Percentiles rank a stretch among this genome's conserved stretches.
These are phyloP conservation scores for Otus sunia DNA, from an alignment of 2,113 vertebrate species.

Conservation along the genomic window DNA sequence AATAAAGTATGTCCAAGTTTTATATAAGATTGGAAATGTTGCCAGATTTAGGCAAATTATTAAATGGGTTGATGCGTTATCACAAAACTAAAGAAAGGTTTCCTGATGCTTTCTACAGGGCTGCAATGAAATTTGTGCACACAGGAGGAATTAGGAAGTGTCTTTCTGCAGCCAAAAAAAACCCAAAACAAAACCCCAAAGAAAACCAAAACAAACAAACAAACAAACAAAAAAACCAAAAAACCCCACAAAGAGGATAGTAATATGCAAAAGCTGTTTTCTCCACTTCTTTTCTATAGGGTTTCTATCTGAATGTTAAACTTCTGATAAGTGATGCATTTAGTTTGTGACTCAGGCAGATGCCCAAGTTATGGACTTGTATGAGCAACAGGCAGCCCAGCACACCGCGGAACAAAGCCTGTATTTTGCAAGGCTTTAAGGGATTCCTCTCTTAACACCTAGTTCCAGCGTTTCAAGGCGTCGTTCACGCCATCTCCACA, in stretches of 20 bases:
- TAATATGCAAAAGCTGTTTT: background rate
- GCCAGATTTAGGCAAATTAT: background rate
- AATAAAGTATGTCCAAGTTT: background rate
- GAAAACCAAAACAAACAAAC: too few species aligned
- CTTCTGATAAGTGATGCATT: background rate
- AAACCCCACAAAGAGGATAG: too few species aligned
- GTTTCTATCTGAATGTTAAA: too few species aligned
- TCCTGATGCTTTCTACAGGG: background rate
- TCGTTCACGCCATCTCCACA: accelerated
- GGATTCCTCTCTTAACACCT: accelerated
- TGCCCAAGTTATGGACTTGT: background rate
- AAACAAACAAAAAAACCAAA: too few species aligned
- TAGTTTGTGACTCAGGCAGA: background rate
- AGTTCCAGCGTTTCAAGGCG: accelerated
- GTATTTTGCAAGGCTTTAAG: accelerated
- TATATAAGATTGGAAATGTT: background rate
- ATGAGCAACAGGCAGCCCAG: accelerated
- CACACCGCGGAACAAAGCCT: accelerated
- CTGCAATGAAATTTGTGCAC: background rate
- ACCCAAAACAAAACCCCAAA: too few species aligned
- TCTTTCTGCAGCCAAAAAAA: background rate
- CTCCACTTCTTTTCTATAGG: accelerated
- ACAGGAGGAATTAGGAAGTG: background rate
- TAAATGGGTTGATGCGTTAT: background rate
- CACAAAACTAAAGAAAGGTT: background rate